Conservation (phyloP, 2,888 invertebrate species). For the Sphecodes monilicornis region DNA sequence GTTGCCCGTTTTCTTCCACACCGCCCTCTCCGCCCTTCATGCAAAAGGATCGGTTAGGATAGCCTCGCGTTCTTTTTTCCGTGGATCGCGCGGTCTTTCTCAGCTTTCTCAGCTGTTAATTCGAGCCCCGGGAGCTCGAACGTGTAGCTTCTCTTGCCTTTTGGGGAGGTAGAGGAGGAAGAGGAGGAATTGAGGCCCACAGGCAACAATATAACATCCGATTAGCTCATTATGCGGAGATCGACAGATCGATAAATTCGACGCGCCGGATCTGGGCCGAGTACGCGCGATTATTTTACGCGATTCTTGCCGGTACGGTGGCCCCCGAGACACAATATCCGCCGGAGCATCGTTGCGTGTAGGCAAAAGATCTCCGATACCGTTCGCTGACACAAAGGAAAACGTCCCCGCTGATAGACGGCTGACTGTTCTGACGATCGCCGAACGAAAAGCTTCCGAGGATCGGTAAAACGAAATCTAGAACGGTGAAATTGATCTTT, state of each 20-base stretch:
- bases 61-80: not conserved
- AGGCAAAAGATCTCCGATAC: slow-evolving; percentile 32
- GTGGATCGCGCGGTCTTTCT: not conserved
- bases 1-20: slow-evolving; percentile 46
- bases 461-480: not conserved
- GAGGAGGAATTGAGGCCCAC: slow-evolving; percentile 3
- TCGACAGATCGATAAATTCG: slow-evolving; percentile 80
- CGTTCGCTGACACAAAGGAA: slow-evolving; percentile 12
- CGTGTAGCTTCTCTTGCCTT: not conserved
- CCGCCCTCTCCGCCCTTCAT: slow-evolving; percentile 23
- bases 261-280: slow-evolving; percentile 72
- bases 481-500: not conserved
- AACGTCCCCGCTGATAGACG: slow-evolving; percentile 40
- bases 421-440: slow-evolving; percentile 32
- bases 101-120: slow-evolving; percentile 69
- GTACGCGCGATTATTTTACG: slow-evolving; percentile 66
- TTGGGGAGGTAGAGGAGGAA: not conserved
- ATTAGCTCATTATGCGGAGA: slow-evolving; percentile 82
- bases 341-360: slow-evolving; percentile 43
- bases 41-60: slow-evolving; percentile 5
- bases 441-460: not conserved
- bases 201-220: slow-evolving; percentile 75
- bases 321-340: slow-evolving; percentile 34
- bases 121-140: slow-evolving; percentile 42
- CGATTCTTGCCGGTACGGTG: slow-evolving; percentile 63